A percentile compares a stretch with the other conserved stretches of the same genome.
Conservation (phyloP, 2,888 invertebrate genomes). For the Acronicta aceris region DNA sequence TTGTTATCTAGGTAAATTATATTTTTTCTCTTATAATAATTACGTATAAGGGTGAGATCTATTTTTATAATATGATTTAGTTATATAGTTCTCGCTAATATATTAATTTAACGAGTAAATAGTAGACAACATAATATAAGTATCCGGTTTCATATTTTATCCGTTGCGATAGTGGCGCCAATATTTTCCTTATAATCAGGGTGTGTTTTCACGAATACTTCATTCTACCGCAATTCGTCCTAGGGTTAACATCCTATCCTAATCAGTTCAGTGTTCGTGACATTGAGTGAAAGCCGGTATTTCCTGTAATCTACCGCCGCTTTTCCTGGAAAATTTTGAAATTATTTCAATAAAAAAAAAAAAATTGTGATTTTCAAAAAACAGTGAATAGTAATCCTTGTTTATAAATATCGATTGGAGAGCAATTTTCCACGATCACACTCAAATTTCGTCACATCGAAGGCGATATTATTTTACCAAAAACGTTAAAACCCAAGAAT, state of each 20-base stretch:
- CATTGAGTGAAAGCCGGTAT: conserved; percentile 84
- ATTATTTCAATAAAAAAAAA: conserved; percentile 57
- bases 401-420: conserved; percentile 70
- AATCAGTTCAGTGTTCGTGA: conserved; percentile 76
- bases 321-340: conserved; percentile 61
- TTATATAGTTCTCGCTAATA: conserved; percentile 14
- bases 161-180: conserved; percentile 83
- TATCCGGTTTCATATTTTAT: conserved; percentile 62
- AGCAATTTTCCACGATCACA: conserved; percentile 67
- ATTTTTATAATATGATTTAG: conserved; percentile 2
- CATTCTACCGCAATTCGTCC: conserved; percentile 87
- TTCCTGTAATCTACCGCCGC: conserved; percentile 57
- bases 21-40: background rate
- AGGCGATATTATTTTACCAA: conserved; percentile 73
- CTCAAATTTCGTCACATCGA: conserved; percentile 62
- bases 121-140: conserved; percentile 23
- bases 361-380: conserved; percentile 55
- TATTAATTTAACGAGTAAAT: conserved; percentile 29
- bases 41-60: conserved; percentile 10
- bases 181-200: conserved; percentile 87
- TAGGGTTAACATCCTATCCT: conserved; percentile 83
- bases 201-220: conserved; percentile 87
- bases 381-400: conserved; percentile 56
- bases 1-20: conserved; percentile 2
- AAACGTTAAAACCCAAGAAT: conserved; percentile 83